These are phyloP conservation scores for Nerophis lumbriciformis DNA, from an alignment of 2,113 vertebrate genomes.

Conservation along the genomic window DNA sequence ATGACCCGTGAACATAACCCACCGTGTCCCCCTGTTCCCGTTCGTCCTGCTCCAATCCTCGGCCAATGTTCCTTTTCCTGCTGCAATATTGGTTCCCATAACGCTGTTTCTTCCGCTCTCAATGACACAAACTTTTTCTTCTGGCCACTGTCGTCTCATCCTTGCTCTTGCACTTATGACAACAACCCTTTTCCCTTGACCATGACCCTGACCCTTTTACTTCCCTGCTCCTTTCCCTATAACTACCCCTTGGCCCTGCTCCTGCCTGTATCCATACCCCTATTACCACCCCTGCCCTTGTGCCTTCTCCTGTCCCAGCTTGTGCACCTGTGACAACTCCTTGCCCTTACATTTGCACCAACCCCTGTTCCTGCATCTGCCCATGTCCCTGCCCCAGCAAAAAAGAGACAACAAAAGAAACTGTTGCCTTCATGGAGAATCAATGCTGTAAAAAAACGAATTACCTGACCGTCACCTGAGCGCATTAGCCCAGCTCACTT, in stretches of 20 bases:
- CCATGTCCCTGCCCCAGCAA: background rate
- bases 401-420: background rate
- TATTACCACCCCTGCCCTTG: background rate
- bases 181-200: background rate
- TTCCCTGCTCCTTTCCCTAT: background rate
- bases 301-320: background rate
- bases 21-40: too few relatives aligned
- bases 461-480: conserved; percentile 34
- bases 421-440: conserved; percentile 48
- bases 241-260: background rate
- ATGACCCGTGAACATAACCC: too few relatives aligned
- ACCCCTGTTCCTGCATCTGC: background rate
- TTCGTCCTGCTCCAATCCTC: background rate
- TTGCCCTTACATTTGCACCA: background rate
- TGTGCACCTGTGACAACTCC: background rate
- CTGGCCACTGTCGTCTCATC: too few relatives aligned
- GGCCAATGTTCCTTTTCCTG: background rate
- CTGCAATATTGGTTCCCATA: too few relatives aligned
- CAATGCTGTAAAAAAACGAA: conserved; percentile 12
- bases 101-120: too few relatives aligned
- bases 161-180: too few relatives aligned
- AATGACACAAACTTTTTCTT: too few relatives aligned
- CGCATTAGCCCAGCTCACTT: conserved; percentile 39
- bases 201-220: background rate
- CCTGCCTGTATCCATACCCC: background rate